Evolutionary conservation across 2,113 vertebrate species (phyloP).

Genomic region (Melanocharis versteri): DNA sequence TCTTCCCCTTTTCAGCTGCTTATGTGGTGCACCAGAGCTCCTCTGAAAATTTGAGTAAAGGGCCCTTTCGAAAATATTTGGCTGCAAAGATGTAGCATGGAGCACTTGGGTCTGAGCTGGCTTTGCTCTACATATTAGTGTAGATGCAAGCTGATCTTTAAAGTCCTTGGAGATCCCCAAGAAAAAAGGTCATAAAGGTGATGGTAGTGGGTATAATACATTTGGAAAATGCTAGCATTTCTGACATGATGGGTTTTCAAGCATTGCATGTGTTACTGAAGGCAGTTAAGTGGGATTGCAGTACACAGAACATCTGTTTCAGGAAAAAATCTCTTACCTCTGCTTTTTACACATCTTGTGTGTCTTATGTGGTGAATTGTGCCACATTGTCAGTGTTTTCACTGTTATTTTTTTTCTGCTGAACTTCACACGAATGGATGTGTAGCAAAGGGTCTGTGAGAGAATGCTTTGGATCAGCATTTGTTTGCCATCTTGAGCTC

Average conservation of each 20-base stretch:
- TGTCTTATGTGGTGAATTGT: neutral
- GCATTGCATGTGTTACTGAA: neutral
- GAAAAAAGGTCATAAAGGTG: neutral
- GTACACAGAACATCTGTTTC: neutral
- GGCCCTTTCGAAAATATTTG: neutral
- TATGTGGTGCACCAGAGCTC: neutral
- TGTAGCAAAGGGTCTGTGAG: neutral
- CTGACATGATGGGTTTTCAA: neutral
- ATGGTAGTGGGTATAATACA: neutral
- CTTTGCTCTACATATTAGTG: neutral
- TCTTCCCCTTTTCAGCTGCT: neutral
- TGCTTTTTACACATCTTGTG: neutral
- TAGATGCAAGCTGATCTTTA: neutral
- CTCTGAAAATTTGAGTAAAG: neutral
- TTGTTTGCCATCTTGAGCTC: neutral
- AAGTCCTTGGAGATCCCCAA: neutral
- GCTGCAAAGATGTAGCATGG: neutral
- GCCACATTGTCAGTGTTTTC: neutral
- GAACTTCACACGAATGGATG: neutral
- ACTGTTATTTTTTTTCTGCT: neutral
- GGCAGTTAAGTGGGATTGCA: neutral
- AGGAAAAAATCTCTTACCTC: neutral
- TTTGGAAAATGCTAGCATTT: neutral
- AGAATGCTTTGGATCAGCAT: neutral
- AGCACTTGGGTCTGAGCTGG: neutral